Percentiles rank a stretch among this genome's conserved stretches.
These are phyloP conservation scores for Erethizon dorsatum DNA, from an alignment of 2,797 vertebrate species.

Conservation along the genomic window DNA sequence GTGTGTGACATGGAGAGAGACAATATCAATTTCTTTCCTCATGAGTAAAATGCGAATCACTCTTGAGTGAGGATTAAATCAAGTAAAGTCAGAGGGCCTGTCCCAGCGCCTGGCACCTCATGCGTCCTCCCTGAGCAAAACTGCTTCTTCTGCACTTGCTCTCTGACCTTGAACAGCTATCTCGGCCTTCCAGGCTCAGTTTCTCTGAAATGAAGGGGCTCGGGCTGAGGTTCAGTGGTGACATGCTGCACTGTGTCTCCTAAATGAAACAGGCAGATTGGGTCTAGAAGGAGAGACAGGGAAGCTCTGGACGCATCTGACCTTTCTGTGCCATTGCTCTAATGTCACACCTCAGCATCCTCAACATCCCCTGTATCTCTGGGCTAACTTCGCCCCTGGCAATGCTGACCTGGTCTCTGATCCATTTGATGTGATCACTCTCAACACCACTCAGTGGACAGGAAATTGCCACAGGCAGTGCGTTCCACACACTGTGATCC, in stretches of 20 bases:
- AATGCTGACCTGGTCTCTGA: constrained; percentile 80
- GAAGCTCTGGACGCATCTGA: constrained; percentile 22
- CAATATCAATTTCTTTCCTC: neutral
- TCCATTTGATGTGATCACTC: constrained; percentile 64
- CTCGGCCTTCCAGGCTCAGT: neutral
- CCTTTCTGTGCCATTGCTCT: constrained; percentile 56
- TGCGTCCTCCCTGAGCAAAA: rapidly evolving
- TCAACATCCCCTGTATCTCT: constrained; percentile 83
- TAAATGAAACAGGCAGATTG: neutral
- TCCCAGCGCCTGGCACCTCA: rapidly evolving
- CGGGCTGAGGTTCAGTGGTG: too few species aligned
- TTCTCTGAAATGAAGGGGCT: neutral
- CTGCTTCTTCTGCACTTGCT: neutral
- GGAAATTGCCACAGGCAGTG: constrained; percentile 39
- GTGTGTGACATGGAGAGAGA: neutral
- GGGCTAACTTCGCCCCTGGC: constrained; percentile 84
- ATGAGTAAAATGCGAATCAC: neutral
- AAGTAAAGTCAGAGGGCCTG: neutral
- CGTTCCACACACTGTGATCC: neutral
- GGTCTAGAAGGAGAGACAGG: neutral
- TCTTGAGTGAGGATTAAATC: neutral
- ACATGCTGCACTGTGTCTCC: neutral
- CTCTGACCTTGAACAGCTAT: neutral
- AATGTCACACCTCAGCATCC: constrained; percentile 80
- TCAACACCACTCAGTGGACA: constrained; percentile 68